Base-by-base conservation (phyloP, 2,888 invertebrate species). In the Tenthredo mesomela region DNA sequence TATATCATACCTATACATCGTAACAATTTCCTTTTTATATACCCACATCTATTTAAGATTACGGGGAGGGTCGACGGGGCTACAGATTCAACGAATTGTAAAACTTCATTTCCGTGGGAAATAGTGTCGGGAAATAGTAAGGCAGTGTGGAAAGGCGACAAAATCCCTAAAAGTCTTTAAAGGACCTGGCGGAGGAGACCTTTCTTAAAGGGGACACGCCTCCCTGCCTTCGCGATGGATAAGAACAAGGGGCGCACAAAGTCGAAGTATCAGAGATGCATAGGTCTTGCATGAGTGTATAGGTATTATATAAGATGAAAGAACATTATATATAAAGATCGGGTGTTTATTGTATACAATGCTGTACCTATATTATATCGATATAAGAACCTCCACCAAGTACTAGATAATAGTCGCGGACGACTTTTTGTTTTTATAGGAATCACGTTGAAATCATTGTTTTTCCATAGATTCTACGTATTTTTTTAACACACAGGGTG, bases 51-150 rank as follows among this genome's bases (percentile, higher is more conserved):
- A 71, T 15, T 47, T 10, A 43, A 71, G 10, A 37, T 65, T 67
- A 33, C 18, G 4, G 61, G 25, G 25, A 18, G n/a, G 75, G 25
- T 77, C 25, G 18, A 77, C 54, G 50, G 29, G 77, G 77, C 50
- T 50, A 77, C 50, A 33, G 29, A 50, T 77, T 77, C 80, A n/a
- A n/a, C 15, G 61, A 21, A 7, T 65, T 65, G 43, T 61, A 37
- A 80, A 80, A 61, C 40, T 61, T 80, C 61, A 65, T 80, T 80
- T 80, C 80, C 80, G 47, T 43, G 25, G 80, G 65, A 65, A 77
- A 77, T 77, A 50, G 47, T 77, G n/a, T 18, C 77, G 18, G 50
- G 54, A 54, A 61, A 77, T 77, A 77, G 80, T 61, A 21, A 65
- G 61, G 21, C 58, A 12, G 33, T 54, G 50, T 54, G 50, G 77